Percentiles rank a stretch among this genome's conserved stretches.
These are phyloP conservation scores for Crossocerus cetratus DNA, from an alignment of 2,888 invertebrate genomes.

Conservation along the genomic window DNA sequence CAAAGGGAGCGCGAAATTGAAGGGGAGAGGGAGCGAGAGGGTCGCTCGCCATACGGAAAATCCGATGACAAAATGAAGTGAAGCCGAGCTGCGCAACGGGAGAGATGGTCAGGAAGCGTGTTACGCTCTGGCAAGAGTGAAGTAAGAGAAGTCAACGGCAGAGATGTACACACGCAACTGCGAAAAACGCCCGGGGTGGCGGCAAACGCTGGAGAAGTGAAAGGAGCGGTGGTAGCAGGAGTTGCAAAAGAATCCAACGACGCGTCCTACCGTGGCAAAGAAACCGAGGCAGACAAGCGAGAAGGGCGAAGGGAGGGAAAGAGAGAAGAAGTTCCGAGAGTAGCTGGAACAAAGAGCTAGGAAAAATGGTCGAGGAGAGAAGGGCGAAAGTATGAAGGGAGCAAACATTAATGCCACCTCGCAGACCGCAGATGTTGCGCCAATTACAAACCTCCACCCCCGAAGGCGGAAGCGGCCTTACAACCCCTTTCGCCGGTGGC, in stretches of 20 bases:
- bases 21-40: background rate
- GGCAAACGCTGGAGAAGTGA: background rate
- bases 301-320: background rate
- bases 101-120: too few relatives aligned
- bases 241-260: background rate
- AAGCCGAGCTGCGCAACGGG: background rate
- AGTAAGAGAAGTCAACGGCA: conserved; percentile 12
- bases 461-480: background rate
- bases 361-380: conserved; percentile 2
- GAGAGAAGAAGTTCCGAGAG: background rate
- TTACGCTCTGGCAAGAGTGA: background rate
- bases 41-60: background rate
- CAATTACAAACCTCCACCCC: conserved; percentile 75
- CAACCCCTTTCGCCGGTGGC: conserved; percentile 20
- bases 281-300: background rate
- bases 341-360: conserved; percentile 5
- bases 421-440: conserved; percentile 76
- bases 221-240: background rate
- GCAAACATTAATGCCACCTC: conserved; percentile 76
- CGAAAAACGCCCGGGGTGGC: conserved; percentile 3
- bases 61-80: conserved; percentile 8
- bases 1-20: background rate
- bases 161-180: too few relatives aligned
- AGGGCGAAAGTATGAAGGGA: conserved; percentile 56
- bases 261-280: background rate